Base-by-base conservation (phyloP, 37 sponge, comb jelly and placozoan genomes). In the Bolinopsis microptera region DNA sequence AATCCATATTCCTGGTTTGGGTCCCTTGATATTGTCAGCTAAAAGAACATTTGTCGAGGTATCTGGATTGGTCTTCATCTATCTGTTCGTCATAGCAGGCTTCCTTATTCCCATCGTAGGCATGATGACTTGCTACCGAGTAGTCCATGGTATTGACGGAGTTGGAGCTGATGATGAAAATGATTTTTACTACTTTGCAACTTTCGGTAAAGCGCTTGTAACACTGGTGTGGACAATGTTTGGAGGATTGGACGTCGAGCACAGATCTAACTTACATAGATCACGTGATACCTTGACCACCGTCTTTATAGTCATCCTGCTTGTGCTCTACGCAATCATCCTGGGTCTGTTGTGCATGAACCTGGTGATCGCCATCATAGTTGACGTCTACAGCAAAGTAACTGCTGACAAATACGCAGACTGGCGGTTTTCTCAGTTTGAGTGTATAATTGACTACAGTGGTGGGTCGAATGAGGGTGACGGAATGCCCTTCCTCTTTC, bases 361-460 rank as follows among this genome's bases (percentile, higher is more conserved):
- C 31, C 31, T 72, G 22, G 31, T 72, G 3, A 72, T 72, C 75
- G 75, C 75, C 31, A 28, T 28, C 75, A 72, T 72, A 28, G 26
- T n/a, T 72, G 31, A 72, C 26, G 31, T 28, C 5, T 72, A 72
- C 18, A 21, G 31, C 26, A 72, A 72, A 28, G 75, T 72, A 2
- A 72, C 75, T 24, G 13, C 75, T 24, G 31, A 72, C 75, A 72
- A 72, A n/a, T 21, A n/a, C 5, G 75, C 75, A 24, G 75, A 72
- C 31, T 72, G 75, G 75, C 27, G 75, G 26, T 72, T 72, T 72
- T n/a, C 31, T 8, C 75, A 72, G 75, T 72, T 72, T 72, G 75
- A 72, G 31, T 72, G 22, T 3, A 72, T 72, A 8, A 72, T 72
- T 8, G 75, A 72, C 31, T 72, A 72, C 31, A 21, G 31, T 72